phyloP scores from a whole-genome alignment of 2,113 vertebrate genomes.

The Pogonocichla stellata region DNA sequence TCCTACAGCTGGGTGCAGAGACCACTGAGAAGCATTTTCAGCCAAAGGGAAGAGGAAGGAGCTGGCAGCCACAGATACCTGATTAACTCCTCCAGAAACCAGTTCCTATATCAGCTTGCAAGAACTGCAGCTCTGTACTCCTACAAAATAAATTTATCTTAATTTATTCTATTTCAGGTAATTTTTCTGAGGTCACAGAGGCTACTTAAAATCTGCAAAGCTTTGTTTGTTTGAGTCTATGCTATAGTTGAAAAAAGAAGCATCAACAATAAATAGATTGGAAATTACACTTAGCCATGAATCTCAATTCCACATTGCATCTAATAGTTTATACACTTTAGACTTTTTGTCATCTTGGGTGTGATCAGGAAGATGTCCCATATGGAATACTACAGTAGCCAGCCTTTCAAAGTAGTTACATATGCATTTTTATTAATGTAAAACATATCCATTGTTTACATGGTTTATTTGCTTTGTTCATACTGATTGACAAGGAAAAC shows the following conservation, averaged over 20 bases:
- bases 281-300: not conserved
- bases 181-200: not conserved
- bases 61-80: not conserved
- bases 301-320: not conserved
- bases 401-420: not conserved
- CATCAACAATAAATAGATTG: not conserved
- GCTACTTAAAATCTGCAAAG: not conserved
- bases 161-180: not conserved
- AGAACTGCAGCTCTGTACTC: not conserved
- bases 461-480: slow-evolving; percentile 20
- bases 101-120: not conserved
- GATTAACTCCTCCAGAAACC: not conserved
- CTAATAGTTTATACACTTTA: not conserved
- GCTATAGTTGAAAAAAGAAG: not conserved
- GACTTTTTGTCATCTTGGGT: not conserved
- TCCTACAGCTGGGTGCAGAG: not conserved
- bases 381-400: not conserved
- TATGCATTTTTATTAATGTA: not conserved
- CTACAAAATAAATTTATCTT: not conserved
- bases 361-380: not conserved
- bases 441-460: not conserved
- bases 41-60: not conserved
- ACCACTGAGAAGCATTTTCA: not conserved
- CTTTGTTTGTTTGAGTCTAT: not conserved
- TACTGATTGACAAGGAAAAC: slow-evolving; percentile 37